Percentiles rank a stretch among this genome's conserved stretches.
Evolutionary conservation across 1,140 invertebrate genomes (phyloP).

Genomic region (Caenorhabditis briggsae): DNA sequence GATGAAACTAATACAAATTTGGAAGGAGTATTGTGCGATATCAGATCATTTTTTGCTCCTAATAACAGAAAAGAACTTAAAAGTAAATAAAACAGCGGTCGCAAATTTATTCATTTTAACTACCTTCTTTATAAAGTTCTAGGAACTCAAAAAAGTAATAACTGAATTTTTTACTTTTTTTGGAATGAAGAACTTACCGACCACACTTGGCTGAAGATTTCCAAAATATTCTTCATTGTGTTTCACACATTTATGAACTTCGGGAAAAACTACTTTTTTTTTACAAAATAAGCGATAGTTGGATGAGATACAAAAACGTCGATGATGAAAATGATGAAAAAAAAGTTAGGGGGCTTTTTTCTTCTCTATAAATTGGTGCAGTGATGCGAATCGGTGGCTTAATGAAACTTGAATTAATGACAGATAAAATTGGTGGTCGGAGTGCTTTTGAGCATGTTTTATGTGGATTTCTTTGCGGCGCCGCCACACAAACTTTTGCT

Average conservation of each 20-base stretch:
- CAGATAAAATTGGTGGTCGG: slow-evolving; percentile 53
- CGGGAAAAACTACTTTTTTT: neutral
- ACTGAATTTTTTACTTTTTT: no score
- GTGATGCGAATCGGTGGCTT: slow-evolving; percentile 50
- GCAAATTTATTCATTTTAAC: no score
- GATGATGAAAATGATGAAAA: slow-evolving; percentile 36
- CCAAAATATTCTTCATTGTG: slow-evolving; percentile 6
- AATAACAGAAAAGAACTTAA: no score
- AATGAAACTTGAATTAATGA: slow-evolving; percentile 56
- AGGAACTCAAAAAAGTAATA: no score
- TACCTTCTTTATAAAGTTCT: no score
- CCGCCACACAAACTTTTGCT: slow-evolving; percentile 48
- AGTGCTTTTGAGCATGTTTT: slow-evolving; percentile 50
- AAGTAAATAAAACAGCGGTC: no score
- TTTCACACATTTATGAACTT: neutral
- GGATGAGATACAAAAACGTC: slow-evolving; percentile 40
- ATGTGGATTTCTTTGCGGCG: slow-evolving; percentile 27
- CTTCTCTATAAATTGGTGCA: slow-evolving; percentile 45
- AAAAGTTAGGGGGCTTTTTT: neutral
- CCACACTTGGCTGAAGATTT: neutral
- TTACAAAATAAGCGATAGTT: slow-evolving; percentile 23
- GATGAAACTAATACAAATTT: no score
- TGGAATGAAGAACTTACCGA: neutral
- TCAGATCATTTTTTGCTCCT: no score
- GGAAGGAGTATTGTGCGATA: no score